Conservation (phyloP, 2,888 invertebrate species). For the Muscina levida region DNA sequence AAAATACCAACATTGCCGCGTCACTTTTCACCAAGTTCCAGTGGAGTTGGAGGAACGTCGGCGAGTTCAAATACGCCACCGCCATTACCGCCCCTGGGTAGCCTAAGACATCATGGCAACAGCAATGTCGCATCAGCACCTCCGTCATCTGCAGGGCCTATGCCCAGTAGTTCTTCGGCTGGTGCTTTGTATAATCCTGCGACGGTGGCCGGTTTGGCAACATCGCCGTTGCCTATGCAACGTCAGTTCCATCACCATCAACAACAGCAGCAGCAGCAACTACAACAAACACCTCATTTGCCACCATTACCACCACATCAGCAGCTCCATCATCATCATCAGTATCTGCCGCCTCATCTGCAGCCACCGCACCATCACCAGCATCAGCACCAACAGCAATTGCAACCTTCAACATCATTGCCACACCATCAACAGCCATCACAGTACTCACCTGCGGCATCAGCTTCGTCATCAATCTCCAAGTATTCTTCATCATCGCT, state of each 20-base stretch:
- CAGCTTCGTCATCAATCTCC: conserved; percentile 71
- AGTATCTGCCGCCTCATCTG: conserved; percentile 66
- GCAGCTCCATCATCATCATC: conserved; percentile 62
- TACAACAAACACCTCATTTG: conserved; percentile 57
- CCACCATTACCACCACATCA: conserved; percentile 63
- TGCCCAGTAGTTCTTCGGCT: conserved; percentile 78
- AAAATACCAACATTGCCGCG: conserved; percentile 78
- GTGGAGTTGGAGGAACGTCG: conserved; percentile 52
- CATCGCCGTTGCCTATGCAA: conserved; percentile 77
- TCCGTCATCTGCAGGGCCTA: conserved; percentile 48
- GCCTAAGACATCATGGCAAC: conserved; percentile 58
- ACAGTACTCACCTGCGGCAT: conserved; percentile 75
- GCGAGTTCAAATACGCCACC: conserved; percentile 61
- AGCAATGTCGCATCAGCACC: conserved; percentile 56
- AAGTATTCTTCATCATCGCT: conserved; percentile 74
- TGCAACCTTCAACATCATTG: conserved; percentile 42
- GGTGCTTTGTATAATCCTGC: conserved; percentile 75
- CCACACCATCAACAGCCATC: conserved; percentile 66
- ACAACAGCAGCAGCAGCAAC: conserved; percentile 57
- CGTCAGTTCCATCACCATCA: conserved; percentile 71
- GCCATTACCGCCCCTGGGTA: conserved; percentile 58
- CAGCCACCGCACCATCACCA: conserved; percentile 65
- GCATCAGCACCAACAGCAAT: conserved; percentile 57
- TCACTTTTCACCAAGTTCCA: conserved; percentile 75
- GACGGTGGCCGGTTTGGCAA: conserved; percentile 74